Conservation (phyloP, 2,113 vertebrate species). For the Chascanopsetta lugubris region DNA sequence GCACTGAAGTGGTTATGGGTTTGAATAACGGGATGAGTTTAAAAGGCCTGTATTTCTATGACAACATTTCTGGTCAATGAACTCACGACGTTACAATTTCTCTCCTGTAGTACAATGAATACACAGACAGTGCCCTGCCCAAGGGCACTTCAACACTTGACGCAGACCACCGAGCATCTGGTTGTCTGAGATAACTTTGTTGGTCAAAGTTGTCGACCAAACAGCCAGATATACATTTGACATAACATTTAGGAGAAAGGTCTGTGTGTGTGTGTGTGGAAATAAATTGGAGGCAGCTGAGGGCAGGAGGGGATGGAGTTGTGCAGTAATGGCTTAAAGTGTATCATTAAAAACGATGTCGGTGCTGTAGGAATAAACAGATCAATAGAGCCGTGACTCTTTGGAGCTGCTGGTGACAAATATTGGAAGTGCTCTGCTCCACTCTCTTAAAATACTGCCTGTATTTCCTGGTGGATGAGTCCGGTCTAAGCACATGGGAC, state of each 20-base stretch:
- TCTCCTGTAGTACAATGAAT: too few relatives aligned
- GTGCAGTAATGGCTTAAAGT: background rate
- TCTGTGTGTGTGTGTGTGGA: too few relatives aligned
- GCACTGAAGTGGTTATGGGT: too few relatives aligned
- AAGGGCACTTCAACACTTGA: too few relatives aligned
- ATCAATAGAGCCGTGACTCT: background rate
- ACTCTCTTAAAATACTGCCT: background rate
- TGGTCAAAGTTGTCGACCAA: background rate
- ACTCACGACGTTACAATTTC: too few relatives aligned
- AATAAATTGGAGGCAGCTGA: background rate
- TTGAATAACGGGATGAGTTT: too few relatives aligned
- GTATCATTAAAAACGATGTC: background rate
- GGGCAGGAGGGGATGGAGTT: background rate
- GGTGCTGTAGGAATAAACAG: background rate
- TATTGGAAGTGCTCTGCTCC: background rate
- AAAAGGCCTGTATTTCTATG: too few relatives aligned
- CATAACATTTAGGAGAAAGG: too few relatives aligned
- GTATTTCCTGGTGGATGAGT: background rate
- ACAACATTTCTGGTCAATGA: too few relatives aligned
- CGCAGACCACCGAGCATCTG: too few relatives aligned
- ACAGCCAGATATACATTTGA: background rate
- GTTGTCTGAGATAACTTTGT: too few relatives aligned
- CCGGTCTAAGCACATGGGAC: background rate
- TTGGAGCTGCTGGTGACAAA: background rate
- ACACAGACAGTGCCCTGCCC: too few relatives aligned